phyloP scores from a whole-genome alignment of 2,888 invertebrate genomes.

The Sthenelais limicola region DNA sequence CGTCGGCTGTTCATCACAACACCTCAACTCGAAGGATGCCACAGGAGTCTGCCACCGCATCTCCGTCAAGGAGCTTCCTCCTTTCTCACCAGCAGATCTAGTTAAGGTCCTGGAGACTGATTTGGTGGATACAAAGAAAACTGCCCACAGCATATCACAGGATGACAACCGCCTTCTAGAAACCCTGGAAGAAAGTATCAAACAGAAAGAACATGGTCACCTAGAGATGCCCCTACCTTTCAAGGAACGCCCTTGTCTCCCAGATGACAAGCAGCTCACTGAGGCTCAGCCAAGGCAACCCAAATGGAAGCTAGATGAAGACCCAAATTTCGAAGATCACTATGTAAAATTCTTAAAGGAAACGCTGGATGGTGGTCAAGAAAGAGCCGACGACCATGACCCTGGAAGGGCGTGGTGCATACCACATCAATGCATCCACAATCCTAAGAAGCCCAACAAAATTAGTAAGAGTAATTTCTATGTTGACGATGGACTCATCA shows the following conservation, averaged over 20 bases:
- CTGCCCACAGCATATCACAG: background rate
- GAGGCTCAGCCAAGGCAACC: background rate
- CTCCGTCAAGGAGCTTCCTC: too few species aligned
- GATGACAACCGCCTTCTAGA: constrained; percentile 21
- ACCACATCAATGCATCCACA: constrained; percentile 47
- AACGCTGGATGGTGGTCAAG: constrained; percentile 26
- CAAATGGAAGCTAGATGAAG: constrained; percentile 21
- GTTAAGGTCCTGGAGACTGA: too few species aligned
- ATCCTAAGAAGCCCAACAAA: constrained; percentile 47
- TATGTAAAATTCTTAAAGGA: constrained; percentile 38
- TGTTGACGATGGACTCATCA: constrained; percentile 41
- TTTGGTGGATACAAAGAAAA: background rate
- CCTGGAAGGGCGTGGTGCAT: constrained; percentile 39
- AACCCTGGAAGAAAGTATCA: background rate
- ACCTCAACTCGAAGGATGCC: background rate
- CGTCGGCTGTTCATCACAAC: background rate
- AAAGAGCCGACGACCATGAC: constrained; percentile 6
- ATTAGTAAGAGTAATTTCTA: constrained; percentile 38
- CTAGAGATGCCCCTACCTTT: constrained; percentile 44
- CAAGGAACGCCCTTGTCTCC: background rate
- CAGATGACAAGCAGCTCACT: constrained; percentile 37
- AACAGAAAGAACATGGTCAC: constrained; percentile 23
- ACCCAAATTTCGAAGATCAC: constrained; percentile 8
- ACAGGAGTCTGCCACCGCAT: too few species aligned
- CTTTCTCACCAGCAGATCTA: too few species aligned